Percentiles rank a stretch among this genome's conserved stretches.
Conservation (phyloP, 1,140 invertebrate species). For the Potamilus streckersoni region DNA sequence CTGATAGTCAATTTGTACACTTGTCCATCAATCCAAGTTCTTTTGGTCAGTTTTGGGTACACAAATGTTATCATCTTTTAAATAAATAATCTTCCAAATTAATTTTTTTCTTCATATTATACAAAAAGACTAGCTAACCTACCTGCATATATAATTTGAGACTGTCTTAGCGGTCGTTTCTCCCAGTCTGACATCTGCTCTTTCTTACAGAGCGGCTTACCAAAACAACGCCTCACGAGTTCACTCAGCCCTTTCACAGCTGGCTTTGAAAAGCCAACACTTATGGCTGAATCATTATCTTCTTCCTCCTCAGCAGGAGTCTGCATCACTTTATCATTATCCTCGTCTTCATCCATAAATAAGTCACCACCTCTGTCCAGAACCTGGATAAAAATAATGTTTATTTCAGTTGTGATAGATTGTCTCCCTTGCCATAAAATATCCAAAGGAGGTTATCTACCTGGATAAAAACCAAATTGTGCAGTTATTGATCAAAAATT, state of each 20-base stretch:
- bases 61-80: no score
- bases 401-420: no score
- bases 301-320: slow-evolving; percentile 8
- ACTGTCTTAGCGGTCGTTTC: slow-evolving; percentile 78
- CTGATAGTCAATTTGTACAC: no score
- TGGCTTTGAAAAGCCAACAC: neutral
- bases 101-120: neutral
- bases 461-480: no score
- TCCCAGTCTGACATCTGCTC: slow-evolving; percentile 93
- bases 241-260: slow-evolving; percentile 73
- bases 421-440: no score
- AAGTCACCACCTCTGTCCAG: neutral
- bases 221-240: slow-evolving; percentile 80
- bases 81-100: no score
- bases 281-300: slow-evolving; percentile 5
- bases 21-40: no score
- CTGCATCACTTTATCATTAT: slow-evolving; percentile 12
- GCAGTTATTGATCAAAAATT: no score
- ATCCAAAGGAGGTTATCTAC: no score
- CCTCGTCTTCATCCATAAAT: slow-evolving; percentile 24
- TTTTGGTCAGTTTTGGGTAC: no score
- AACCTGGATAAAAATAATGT: no score
- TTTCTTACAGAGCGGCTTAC: slow-evolving; percentile 79
- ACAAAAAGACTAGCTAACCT: slow-evolving; percentile 5
- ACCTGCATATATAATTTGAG: slow-evolving; percentile 85